A percentile compares a stretch with the other conserved stretches of the same genome.
phyloP scores from a whole-genome alignment of 2,888 invertebrate genomes.

The Drosophila meridiana region DNA sequence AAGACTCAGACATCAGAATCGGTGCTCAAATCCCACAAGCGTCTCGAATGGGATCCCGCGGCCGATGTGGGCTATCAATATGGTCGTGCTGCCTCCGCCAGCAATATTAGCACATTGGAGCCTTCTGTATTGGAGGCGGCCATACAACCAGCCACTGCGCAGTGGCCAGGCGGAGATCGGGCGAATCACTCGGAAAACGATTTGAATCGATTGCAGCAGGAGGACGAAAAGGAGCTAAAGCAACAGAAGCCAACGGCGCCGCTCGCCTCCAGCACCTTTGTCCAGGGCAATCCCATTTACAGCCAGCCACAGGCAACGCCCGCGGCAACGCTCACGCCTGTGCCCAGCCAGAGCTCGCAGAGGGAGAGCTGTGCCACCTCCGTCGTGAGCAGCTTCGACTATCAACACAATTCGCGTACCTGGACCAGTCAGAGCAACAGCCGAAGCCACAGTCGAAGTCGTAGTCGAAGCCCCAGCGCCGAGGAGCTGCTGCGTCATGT shows the following conservation, averaged over 20 bases:
- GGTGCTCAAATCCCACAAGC: slow-evolving; percentile 89
- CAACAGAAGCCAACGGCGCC: slow-evolving; percentile 43
- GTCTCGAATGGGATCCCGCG: slow-evolving; percentile 94
- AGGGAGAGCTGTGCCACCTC: slow-evolving; percentile 55
- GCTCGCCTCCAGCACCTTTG: slow-evolving; percentile 77
- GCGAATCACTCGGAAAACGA: slow-evolving; percentile 69
- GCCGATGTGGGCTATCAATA: slow-evolving; percentile 92
- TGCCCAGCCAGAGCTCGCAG: slow-evolving; percentile 32
- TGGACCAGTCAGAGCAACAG: slow-evolving; percentile 28
- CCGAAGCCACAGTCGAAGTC: slow-evolving; percentile 16
- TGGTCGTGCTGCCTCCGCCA: slow-evolving; percentile 87
- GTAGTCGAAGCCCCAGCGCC: slow-evolving; percentile 19
- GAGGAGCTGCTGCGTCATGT: slow-evolving; percentile 36
- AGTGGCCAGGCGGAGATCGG: neutral
- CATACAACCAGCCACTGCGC: slow-evolving; percentile 12
- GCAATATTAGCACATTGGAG: slow-evolving; percentile 83
- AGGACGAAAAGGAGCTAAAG: slow-evolving; percentile 2
- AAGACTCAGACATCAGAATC: slow-evolving; percentile 89
- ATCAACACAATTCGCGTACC: slow-evolving; percentile 55
- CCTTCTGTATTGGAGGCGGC: slow-evolving; percentile 79
- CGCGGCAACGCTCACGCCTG: slow-evolving; percentile 5
- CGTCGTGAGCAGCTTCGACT: slow-evolving; percentile 83
- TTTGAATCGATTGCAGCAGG: slow-evolving; percentile 53
- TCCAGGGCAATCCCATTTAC: slow-evolving; percentile 31
- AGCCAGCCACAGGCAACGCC: neutral